phyloP scores from a whole-genome alignment of 2,888 invertebrate species.

The Selenia dentaria region DNA sequence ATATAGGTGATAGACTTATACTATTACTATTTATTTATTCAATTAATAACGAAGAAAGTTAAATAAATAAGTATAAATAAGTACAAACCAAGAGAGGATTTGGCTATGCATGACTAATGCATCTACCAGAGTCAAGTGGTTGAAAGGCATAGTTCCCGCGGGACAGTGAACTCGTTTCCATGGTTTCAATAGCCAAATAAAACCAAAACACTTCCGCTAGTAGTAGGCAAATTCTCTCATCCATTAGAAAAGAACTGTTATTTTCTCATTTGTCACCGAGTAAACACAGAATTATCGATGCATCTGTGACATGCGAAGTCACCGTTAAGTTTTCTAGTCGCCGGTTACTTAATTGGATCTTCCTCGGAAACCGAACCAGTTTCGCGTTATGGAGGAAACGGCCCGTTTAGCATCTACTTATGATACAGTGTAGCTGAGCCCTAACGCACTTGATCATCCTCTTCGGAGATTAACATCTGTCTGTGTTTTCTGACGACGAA shows the following conservation, averaged over 20 bases:
- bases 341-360: constrained; percentile 36
- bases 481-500: too few relatives aligned
- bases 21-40: too few relatives aligned
- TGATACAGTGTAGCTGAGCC: background rate
- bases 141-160: too few relatives aligned
- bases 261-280: constrained; percentile 5
- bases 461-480: too few relatives aligned
- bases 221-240: constrained; percentile 5
- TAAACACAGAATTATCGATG: constrained; percentile 24
- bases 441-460: background rate
- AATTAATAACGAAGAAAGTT: too few relatives aligned
- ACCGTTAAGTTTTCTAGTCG: constrained; percentile 29
- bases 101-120: too few relatives aligned
- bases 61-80: too few relatives aligned
- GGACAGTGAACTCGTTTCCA: too few relatives aligned
- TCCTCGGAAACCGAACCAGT: constrained; percentile 35
- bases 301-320: constrained; percentile 38
- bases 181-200: too few relatives aligned
- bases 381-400: constrained; percentile 21
- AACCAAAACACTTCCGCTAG: background rate
- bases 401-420: constrained; percentile 15
- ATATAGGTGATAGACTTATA: too few relatives aligned
- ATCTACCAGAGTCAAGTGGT: too few relatives aligned
- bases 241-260: background rate
- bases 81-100: too few relatives aligned